Percentiles rank a stretch among this genome's conserved stretches.
Conservation (phyloP, 2,888 invertebrate genomes). For the Heliconius cydno region DNA sequence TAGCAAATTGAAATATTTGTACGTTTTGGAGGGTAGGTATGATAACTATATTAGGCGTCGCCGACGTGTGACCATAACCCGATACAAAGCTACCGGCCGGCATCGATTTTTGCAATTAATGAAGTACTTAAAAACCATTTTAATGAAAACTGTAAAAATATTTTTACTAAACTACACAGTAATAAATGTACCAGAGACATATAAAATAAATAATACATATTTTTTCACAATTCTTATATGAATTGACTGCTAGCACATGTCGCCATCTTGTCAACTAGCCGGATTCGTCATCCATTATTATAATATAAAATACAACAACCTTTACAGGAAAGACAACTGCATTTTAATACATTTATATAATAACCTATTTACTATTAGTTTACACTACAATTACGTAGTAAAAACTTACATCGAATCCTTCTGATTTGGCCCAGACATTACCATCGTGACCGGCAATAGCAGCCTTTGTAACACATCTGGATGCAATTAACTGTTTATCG, state of each 20-base stretch:
- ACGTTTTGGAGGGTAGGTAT: not conserved
- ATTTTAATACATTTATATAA: conserved; percentile 48
- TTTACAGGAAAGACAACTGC: conserved; percentile 52
- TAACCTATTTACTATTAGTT: conserved; percentile 35
- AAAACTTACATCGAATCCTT: conserved; percentile 95
- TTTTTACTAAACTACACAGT: not conserved
- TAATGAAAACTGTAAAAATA: not conserved
- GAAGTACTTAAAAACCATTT: not conserved
- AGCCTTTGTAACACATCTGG: conserved; percentile 96
- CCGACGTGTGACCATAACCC: conserved; percentile 52
- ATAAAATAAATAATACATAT: not conserved
- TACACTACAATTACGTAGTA: conserved; percentile 60
- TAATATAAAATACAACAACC: conserved; percentile 43
- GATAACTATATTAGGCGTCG: conserved; percentile 30
- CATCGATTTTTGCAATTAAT: conserved; percentile 33
- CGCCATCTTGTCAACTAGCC: conserved; percentile 83
- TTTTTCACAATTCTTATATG: conserved; percentile 56
- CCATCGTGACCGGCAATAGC: conserved; percentile 98
- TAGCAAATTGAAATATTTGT: not conserved
- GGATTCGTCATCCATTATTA: conserved; percentile 72
- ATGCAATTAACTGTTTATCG: conserved; percentile 97
- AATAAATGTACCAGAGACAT: not conserved
- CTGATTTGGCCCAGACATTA: conserved; percentile 97
- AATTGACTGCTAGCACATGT: conserved; percentile 77
- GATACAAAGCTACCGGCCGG: conserved; percentile 53